These are phyloP conservation scores for Zaprionus ghesquierei DNA, from an alignment of 1,140 invertebrate genomes.

Conservation along the genomic window DNA sequence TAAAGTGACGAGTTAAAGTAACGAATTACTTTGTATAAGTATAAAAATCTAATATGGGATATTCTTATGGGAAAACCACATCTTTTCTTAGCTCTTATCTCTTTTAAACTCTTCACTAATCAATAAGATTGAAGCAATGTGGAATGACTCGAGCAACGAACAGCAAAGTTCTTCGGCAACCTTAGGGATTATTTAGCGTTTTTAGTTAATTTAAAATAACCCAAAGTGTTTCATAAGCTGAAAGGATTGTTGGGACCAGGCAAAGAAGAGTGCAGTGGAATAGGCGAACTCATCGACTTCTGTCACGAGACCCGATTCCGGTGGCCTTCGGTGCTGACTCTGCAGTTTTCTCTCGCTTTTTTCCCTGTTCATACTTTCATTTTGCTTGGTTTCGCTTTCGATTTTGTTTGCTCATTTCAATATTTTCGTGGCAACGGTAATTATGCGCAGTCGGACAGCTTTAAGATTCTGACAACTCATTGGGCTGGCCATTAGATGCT, in stretches of 20 bases:
- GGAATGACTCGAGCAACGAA: not conserved
- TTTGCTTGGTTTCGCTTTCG: not conserved
- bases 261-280: too few relatives aligned
- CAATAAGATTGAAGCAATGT: not conserved
- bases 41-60: too few relatives aligned
- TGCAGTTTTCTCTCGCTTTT: not conserved
- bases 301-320: too few relatives aligned
- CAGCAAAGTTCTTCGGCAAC: not conserved
- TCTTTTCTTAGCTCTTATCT: too few relatives aligned
- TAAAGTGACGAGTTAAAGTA: not conserved
- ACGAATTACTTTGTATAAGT: too few relatives aligned
- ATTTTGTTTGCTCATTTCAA: slow-evolving; percentile 23
- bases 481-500: slow-evolving; percentile 23
- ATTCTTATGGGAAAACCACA: too few relatives aligned
- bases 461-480: slow-evolving; percentile 40
- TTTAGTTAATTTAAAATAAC: not conserved
- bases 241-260: slow-evolving; percentile 1
- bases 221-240: not conserved
- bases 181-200: not conserved
- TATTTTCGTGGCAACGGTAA: slow-evolving; percentile 18
- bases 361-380: not conserved
- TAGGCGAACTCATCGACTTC: too few relatives aligned
- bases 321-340: not conserved
- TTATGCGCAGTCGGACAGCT: slow-evolving; percentile 27
- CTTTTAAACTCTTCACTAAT: too few relatives aligned